Conservation (phyloP, 2,797 vertebrate species). For the Hydrolagus colliei region DNA sequence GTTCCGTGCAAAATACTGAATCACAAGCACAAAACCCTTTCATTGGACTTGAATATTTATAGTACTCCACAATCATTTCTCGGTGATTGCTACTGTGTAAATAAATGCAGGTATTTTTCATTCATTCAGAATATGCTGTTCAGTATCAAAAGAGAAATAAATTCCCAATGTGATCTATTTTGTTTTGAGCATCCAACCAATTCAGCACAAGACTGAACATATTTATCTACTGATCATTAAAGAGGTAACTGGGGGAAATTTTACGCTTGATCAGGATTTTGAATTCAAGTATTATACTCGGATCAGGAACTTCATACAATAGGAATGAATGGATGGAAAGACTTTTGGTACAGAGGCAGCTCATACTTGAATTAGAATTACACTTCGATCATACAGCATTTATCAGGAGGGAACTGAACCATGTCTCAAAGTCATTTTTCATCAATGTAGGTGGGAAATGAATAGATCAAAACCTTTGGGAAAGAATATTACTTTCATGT, state of each 20-base stretch:
- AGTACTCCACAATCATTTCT: neutral
- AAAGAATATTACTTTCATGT: too few species aligned
- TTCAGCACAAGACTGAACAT: neutral
- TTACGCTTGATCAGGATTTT: neutral
- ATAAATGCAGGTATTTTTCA: neutral
- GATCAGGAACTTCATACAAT: neutral
- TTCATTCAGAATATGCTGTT: neutral
- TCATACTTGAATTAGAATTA: neutral
- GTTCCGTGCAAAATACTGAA: neutral
- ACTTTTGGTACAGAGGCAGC: too few species aligned
- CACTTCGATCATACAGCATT: neutral
- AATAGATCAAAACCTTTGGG: neutral
- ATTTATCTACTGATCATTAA: neutral
- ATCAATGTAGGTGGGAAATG: neutral
- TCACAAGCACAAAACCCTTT: neutral
- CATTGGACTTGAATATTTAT: neutral
- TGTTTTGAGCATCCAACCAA: neutral
- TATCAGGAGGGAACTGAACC: neutral
- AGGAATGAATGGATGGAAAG: neutral
- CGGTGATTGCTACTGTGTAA: neutral
- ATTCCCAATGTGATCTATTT: neutral
- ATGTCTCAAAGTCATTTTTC: neutral
- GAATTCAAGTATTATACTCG: neutral
- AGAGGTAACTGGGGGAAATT: neutral
- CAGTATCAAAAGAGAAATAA: slow-evolving; percentile 3